Base-by-base conservation (phyloP, 2,113 vertebrate species). In the Bubalus kerabau region DNA sequence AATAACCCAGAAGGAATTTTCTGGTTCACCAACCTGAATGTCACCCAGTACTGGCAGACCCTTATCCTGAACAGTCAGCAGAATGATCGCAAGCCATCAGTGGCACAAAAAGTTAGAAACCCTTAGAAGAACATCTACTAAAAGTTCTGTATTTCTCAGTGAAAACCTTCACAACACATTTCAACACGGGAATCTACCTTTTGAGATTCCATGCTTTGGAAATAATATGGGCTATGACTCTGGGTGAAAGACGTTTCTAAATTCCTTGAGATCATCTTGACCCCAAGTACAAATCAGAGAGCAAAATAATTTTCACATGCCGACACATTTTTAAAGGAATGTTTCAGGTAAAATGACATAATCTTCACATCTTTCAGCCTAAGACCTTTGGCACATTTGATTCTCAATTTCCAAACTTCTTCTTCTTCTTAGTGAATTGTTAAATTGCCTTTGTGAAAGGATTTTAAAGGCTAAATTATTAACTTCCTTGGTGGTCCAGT, bases 131-230 rank as follows among this genome's bases (percentile, higher is more conserved):
- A 8, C 26, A 30, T 32, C 24, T 28, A 1, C 15, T 14, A 48
- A 57, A 6, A 23, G 32, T 3, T 6, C 46, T 2, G 1, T 32
- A 2, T 28, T 57, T n/a, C 87, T 54, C 21, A 26, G 30, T 26
- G 60, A 5, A 24, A 57, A 36, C 2, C 23, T 23, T 46, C 11
- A 14, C 2, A 4, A 87, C 2, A 43, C 26, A 59, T 43, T 32
- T 40, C 32, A 32, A 24, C 57, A 21, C 0, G 5, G 52, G 10
- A 40, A 56, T 19, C 6, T 3, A 28, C 16, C 60, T 59, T 50
- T 43, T 6, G 28, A 81, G 5, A 13, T 3, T 9, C 57, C n/a
- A 0, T 1, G 0, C 1, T 21, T 52, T 8, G 15, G 15, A 60
- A 6, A 7, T 26, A 3, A 21, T 2, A 4, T 8, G 15, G 5